Conservation (phyloP, 2,888 invertebrate species). For the Notocelia uddmanniana region DNA sequence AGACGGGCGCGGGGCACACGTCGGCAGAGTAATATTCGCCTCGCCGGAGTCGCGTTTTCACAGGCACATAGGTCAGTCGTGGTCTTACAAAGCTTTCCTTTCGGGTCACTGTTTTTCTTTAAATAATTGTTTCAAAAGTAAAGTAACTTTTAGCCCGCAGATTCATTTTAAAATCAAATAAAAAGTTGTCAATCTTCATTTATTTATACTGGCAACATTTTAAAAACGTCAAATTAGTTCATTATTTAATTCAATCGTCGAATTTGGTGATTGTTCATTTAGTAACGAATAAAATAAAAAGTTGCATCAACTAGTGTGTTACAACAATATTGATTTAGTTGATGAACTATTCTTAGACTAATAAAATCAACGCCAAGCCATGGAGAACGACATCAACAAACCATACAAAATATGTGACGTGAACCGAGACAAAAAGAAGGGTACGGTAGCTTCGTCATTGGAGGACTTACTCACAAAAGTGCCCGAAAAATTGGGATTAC, state of each 20-base stretch:
- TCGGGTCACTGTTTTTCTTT: neutral
- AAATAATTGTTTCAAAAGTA: neutral
- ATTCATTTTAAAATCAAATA: neutral
- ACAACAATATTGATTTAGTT: slow-evolving; percentile 13
- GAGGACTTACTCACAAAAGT: slow-evolving; percentile 92
- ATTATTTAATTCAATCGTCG: slow-evolving; percentile 13
- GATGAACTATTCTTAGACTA: slow-evolving; percentile 42
- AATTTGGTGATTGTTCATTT: slow-evolving; percentile 1
- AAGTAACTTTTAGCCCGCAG: neutral
- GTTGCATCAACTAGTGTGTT: neutral
- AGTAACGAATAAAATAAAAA: slow-evolving; percentile 11
- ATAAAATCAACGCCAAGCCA: slow-evolving; percentile 56
- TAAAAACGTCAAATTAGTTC: slow-evolving; percentile 23
- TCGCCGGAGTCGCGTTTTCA: slow-evolving; percentile 45
- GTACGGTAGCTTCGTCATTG: slow-evolving; percentile 92
- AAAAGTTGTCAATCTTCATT: neutral
- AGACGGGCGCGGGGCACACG: slow-evolving; percentile 19
- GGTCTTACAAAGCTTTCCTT: slow-evolving; percentile 11
- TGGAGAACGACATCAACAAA: slow-evolving; percentile 87
- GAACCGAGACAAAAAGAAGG: slow-evolving; percentile 92
- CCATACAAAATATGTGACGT: slow-evolving; percentile 93
- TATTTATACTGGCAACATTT: slow-evolving; percentile 25
- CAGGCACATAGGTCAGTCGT: slow-evolving; percentile 41
- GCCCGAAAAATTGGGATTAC: slow-evolving; percentile 89
- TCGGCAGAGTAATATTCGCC: slow-evolving; percentile 21